phyloP scores from a whole-genome alignment of 2,113 vertebrate genomes.

The Cavia aperea region DNA sequence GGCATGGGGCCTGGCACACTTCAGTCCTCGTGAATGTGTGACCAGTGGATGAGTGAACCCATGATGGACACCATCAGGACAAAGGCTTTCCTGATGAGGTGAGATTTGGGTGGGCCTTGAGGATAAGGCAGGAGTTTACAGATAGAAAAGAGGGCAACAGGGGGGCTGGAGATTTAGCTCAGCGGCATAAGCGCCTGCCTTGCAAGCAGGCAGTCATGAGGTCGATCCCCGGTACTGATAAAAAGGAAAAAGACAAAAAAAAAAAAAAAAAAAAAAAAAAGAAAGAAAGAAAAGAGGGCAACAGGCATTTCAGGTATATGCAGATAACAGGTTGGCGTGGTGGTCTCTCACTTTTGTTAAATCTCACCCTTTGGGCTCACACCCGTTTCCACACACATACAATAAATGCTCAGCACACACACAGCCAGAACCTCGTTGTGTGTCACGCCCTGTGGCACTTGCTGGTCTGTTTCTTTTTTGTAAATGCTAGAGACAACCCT shows the following conservation, averaged over 20 bases:
- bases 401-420: not conserved
- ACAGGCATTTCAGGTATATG: not conserved
- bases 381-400: not conserved
- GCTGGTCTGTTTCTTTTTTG: not conserved
- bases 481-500: not conserved
- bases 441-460: not conserved
- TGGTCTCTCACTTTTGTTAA: not conserved
- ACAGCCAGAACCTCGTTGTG: not conserved
- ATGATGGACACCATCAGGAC: not conserved
- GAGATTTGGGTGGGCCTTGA: not conserved
- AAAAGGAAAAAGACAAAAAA: too few relatives aligned
- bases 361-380: not conserved
- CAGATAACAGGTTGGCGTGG: not conserved
- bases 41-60: not conserved
- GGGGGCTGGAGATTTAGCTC: too few relatives aligned
- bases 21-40: not conserved
- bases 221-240: too few relatives aligned
- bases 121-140: not conserved
- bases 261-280: too few relatives aligned
- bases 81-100: not conserved
- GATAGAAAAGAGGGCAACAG: not conserved
- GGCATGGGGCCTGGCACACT: not conserved
- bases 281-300: not conserved
- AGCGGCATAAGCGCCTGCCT: too few relatives aligned
- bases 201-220: too few relatives aligned